These are phyloP conservation scores for Poeciliopsis occidentalis DNA, from an alignment of 2,113 vertebrate species.

Conservation along the genomic window DNA sequence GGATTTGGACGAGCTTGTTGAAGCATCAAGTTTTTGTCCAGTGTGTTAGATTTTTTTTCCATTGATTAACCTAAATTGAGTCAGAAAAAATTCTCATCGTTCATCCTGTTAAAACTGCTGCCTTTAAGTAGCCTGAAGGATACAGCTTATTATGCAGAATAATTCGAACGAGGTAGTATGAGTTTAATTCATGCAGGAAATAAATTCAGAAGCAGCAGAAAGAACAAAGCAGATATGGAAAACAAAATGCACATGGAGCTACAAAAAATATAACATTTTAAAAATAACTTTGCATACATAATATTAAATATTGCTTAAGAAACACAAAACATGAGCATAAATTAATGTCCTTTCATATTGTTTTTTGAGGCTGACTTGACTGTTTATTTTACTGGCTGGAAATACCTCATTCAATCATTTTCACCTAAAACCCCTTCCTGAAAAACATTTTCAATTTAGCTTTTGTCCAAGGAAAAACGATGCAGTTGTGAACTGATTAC, in stretches of 20 bases:
- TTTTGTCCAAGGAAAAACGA: background rate
- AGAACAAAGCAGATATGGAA: background rate
- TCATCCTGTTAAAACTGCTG: background rate
- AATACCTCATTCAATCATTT: background rate
- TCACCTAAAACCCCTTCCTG: background rate
- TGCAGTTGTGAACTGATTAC: background rate
- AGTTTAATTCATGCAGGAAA: slow-evolving; percentile 6
- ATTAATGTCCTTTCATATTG: background rate
- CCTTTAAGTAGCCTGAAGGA: slow-evolving; percentile 23
- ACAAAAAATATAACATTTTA: background rate
- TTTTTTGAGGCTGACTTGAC: background rate
- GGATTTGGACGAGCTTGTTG: slow-evolving; percentile 48
- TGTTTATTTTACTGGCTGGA: background rate
- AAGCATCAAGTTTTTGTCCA: slow-evolving; percentile 54
- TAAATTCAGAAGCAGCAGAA: background rate
- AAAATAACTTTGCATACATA: background rate
- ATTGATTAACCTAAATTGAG: background rate
- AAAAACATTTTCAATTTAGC: background rate
- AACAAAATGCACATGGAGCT: background rate
- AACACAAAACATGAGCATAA: background rate
- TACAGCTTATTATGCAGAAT: slow-evolving; percentile 16
- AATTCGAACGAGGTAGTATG: background rate
- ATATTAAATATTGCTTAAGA: background rate
- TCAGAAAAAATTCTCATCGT: background rate
- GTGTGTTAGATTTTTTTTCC: slow-evolving; percentile 16